Evolutionary conservation across 2,113 vertebrate genomes (phyloP).

Genomic region (Electrona antarctica): DNA sequence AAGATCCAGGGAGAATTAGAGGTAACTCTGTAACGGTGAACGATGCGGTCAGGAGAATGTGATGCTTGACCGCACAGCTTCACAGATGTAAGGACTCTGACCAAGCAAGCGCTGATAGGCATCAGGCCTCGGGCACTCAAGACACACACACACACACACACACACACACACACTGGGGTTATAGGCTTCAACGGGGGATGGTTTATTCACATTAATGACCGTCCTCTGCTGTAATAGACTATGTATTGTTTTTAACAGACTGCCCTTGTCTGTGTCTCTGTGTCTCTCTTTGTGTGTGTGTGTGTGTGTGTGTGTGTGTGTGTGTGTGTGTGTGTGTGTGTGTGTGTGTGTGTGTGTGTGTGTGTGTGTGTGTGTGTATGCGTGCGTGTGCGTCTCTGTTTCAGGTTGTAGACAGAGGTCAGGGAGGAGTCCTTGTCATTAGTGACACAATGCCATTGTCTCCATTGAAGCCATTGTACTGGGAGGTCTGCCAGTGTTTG

Average conservation of each 20-base stretch:
- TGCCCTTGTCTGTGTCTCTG: neutral
- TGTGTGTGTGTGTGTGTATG: constrained; percentile 17
- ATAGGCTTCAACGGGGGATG: neutral
- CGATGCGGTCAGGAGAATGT: neutral
- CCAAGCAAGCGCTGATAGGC: neutral
- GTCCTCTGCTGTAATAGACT: neutral
- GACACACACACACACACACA: constrained; percentile 10
- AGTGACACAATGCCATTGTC: too few relatives aligned
- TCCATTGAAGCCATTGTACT: too few relatives aligned
- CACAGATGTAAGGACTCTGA: constrained; percentile 3
- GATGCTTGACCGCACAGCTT: constrained; percentile 11
- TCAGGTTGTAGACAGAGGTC: neutral
- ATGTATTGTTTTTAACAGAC: neutral
- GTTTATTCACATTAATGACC: neutral
- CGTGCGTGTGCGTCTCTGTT: neutral
- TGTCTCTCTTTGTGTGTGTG: neutral
- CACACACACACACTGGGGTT: neutral
- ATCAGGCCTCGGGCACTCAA: constrained; percentile 1
- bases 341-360: constrained; percentile 1
- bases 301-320: constrained; percentile 10
- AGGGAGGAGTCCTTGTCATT: too few relatives aligned
- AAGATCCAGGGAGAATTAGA: too few relatives aligned
- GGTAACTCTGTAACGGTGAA: neutral
- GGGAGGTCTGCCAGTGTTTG: neutral
- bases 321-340: constrained; percentile 13